Conservation (phyloP, 2,797 vertebrate genomes). For the Lacerta bilineata region DNA sequence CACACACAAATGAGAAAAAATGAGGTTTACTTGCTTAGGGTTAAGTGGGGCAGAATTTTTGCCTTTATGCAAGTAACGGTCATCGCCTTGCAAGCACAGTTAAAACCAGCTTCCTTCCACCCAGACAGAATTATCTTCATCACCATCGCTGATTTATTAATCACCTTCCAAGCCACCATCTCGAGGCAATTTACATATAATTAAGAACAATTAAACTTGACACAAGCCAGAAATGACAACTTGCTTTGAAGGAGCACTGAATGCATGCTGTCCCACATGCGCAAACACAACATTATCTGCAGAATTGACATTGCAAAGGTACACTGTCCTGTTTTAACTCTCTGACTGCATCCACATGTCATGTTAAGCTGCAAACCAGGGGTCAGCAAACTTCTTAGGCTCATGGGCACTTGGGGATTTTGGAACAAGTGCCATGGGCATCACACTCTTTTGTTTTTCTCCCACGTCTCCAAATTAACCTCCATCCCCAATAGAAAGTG, state of each 20-base stretch:
- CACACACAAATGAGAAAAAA: constrained; percentile 51
- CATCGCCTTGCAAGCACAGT: not conserved
- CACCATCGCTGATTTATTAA: too few species aligned
- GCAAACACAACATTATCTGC: not conserved
- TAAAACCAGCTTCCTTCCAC: not conserved
- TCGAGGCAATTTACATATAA: too few species aligned
- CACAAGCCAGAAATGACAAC: not conserved
- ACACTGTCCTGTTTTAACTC: not conserved
- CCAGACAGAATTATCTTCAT: not conserved
- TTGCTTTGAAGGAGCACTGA: not conserved
- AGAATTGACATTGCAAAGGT: not conserved
- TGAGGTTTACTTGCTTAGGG: not conserved
- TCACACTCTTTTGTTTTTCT: too few species aligned
- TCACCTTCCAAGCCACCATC: too few species aligned
- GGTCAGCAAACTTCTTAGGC: not conserved
- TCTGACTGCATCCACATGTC: not conserved
- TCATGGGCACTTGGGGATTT: too few species aligned
- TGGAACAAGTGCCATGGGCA: too few species aligned
- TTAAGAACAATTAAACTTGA: not conserved
- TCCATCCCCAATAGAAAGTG: too few species aligned
- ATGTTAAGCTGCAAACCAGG: not conserved
- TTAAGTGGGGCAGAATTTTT: not conserved
- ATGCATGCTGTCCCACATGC: not conserved
- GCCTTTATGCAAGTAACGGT: not conserved
- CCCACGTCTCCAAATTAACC: too few species aligned